Percentiles rank a stretch among this genome's conserved stretches.
phyloP scores from a whole-genome alignment of 2,113 vertebrate genomes.

The Fregata magnificens region DNA sequence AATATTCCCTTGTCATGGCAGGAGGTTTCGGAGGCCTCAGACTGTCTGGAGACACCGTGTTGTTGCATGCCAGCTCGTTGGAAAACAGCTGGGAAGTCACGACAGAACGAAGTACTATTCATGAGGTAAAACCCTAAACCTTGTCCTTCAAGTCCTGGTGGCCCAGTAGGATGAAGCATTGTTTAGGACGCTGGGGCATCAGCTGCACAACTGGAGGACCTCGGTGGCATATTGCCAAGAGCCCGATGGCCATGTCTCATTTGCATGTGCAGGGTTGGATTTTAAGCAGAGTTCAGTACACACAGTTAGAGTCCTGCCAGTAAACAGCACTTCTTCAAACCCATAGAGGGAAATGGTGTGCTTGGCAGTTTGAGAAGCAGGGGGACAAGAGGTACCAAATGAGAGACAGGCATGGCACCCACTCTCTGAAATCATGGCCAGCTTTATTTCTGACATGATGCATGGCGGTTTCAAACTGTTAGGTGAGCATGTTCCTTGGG shows the following conservation, averaged over 20 bases:
- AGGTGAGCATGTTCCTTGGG: background rate
- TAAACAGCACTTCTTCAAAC: background rate
- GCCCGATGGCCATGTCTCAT: fast-evolving
- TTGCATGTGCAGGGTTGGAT: background rate
- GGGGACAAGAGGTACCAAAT: background rate
- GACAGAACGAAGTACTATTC: constrained; percentile 14
- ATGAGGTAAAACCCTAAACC: background rate
- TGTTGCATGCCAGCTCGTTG: background rate
- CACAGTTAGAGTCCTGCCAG: background rate
- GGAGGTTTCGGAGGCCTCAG: background rate
- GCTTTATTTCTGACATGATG: background rate
- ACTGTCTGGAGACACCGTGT: background rate
- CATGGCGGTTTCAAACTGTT: background rate
- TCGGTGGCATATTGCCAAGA: fast-evolving
- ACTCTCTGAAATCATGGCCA: background rate
- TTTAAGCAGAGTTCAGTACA: background rate
- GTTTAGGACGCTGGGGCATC: background rate
- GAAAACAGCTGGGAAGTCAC: constrained; percentile 19
- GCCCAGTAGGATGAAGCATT: background rate
- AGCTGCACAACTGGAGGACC: background rate
- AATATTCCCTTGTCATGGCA: constrained; percentile 12
- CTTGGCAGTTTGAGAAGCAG: background rate
- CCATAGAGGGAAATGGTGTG: background rate
- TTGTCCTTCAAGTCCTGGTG: background rate
- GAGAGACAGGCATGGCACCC: fast-evolving